A percentile compares a stretch with the other conserved stretches of the same genome.
Conservation (phyloP, 2,797 vertebrate genomes). For the Spinus olivaceus region DNA sequence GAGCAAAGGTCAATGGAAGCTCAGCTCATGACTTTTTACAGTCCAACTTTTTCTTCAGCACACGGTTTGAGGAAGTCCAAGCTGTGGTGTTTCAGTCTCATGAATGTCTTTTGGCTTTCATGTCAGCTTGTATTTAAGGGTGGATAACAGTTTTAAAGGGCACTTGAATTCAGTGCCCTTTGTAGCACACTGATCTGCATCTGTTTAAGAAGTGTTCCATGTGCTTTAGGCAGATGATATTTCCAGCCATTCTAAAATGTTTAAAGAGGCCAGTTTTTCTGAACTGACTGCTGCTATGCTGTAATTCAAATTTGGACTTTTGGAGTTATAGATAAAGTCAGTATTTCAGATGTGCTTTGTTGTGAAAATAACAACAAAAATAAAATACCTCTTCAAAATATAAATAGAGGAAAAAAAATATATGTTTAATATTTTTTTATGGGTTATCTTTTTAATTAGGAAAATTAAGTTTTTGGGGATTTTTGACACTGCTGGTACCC, state of each 20-base stretch:
- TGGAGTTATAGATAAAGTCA: conserved; percentile 28
- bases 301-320: conserved; percentile 36
- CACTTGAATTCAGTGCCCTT: not conserved
- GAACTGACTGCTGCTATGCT: conserved; percentile 11
- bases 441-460: not conserved
- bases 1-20: conserved; percentile 64
- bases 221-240: conserved; percentile 40
- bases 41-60: not conserved
- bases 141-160: conserved; percentile 33
- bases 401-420: not conserved
- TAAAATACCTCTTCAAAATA: not conserved
- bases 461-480: not conserved
- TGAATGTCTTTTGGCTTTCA: conserved; percentile 32
- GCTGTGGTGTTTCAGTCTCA: conserved; percentile 10
- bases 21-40: conserved; percentile 42
- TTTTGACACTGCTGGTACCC: not conserved
- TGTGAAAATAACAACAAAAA: not conserved
- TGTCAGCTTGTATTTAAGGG: conserved; percentile 24
- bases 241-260: conserved; percentile 51
- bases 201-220: conserved; percentile 42
- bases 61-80: conserved; percentile 22
- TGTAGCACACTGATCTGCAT: not conserved
- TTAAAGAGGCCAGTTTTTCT: conserved; percentile 49
- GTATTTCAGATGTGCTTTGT: conserved; percentile 15
- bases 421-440: not conserved